These are phyloP conservation scores for Lepidurus couesii DNA, from an alignment of 1,140 invertebrate genomes.

Conservation along the genomic window DNA sequence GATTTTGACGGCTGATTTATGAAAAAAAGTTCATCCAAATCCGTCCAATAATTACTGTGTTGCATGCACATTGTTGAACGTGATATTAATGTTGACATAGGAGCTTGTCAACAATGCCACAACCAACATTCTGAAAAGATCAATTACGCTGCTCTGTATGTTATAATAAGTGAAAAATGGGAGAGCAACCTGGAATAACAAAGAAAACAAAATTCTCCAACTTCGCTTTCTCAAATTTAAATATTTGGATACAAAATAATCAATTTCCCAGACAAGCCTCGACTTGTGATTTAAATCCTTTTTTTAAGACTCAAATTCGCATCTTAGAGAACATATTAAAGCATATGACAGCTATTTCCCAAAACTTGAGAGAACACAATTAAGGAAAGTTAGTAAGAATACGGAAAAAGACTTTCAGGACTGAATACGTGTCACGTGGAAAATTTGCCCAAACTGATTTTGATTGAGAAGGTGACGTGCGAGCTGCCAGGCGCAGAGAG, in stretches of 20 bases:
- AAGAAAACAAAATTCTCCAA: not conserved
- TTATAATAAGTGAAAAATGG: not conserved
- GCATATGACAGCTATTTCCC: too few relatives aligned
- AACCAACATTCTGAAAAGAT: conserved; percentile 16
- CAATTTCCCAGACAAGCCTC: not conserved
- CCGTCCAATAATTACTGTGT: not conserved
- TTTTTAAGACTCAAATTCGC: too few relatives aligned
- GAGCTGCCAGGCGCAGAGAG: not conserved
- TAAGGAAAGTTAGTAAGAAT: not conserved
- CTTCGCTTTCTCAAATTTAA: not conserved
- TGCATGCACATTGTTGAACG: not conserved
- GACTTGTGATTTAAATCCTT: not conserved
- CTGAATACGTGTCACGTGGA: not conserved
- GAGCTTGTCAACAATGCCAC: conserved; percentile 1
- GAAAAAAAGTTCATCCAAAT: not conserved
- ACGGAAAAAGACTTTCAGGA: not conserved
- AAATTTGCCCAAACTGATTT: not conserved
- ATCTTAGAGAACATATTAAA: not conserved
- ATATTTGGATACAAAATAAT: not conserved
- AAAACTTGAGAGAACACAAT: too few relatives aligned
- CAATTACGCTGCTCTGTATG: not conserved
- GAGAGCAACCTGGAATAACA: not conserved
- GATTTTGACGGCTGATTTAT: not conserved
- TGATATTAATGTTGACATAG: conserved; percentile 12
- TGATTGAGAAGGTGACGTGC: not conserved